Base-by-base conservation (phyloP, 2,888 invertebrate species). In the Thereva nobilitata region DNA sequence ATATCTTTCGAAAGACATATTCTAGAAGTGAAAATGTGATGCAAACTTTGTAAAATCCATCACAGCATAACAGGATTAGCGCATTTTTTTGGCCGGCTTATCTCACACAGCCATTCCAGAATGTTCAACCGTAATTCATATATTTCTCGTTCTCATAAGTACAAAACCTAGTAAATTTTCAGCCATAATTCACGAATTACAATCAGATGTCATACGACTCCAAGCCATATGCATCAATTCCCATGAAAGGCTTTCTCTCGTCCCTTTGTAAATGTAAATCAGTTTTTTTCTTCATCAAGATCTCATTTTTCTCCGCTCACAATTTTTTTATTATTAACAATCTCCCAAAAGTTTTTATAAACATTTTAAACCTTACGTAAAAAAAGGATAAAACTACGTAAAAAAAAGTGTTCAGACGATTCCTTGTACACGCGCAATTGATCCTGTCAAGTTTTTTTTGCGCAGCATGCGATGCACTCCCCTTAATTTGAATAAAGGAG, bases 361-460 rank as follows among this genome's bases (percentile, higher is more conserved):
- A 34, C 10, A 6, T 64, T 63, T 64, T 53, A 53, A 44, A 34
- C 9, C 37, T 37, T 37, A 12, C n/a, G 34, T 42, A n/a, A 40
- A n/a, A 42, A 53, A 63, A 42, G 40, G 34, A 41, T 37, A 63
- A 41, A 40, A 63, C 35, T n/a, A 7, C 37, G 23, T 12, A 42
- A 44, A 12, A 61, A 40, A 50, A 40, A 63, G 23, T 45, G 53
- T 64, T 64, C 53, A 53, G 53, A 64, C 44, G 53, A 47, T 64
- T 64, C 23, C 41, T 53, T 53, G 59, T 53, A 53, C 53, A 68
- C 64, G 68, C 65, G 64, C 68, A 68, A 68, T 65, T 65, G 68
- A 65, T 68, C 56, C 59, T 52, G 57, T 68, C 65, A 68, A 59
- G 37, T 59, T 59, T 59, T 59, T 59, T 45, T 35, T 38, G n/a